These are phyloP conservation scores for Tragelaphus imberbis DNA, from an alignment of 2,113 vertebrate species.

Conservation along the genomic window DNA sequence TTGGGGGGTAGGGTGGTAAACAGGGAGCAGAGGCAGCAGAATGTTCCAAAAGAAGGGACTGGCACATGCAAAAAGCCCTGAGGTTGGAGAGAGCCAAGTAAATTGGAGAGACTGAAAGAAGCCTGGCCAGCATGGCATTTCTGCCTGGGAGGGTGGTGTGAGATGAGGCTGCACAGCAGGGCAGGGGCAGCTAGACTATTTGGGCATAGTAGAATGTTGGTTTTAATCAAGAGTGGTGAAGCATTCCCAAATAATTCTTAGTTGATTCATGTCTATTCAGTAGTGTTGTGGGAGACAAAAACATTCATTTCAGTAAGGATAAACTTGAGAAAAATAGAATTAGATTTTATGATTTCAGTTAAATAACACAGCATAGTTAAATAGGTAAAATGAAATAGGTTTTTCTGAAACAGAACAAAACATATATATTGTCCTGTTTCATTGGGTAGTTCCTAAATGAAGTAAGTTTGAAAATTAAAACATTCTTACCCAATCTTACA, in stretches of 20 bases:
- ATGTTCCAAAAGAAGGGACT: not conserved
- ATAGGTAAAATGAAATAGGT: not conserved
- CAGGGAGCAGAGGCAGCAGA: not conserved
- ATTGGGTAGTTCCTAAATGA: not conserved
- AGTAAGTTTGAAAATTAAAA: not conserved
- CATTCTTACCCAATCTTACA: not conserved
- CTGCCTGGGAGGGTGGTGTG: not conserved
- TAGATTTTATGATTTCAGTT: not conserved
- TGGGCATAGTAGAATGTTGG: no score
- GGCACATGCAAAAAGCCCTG: not conserved
- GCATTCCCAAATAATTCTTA: not conserved
- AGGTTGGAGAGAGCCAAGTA: not conserved
- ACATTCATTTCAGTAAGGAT: not conserved
- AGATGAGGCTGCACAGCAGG: not conserved
- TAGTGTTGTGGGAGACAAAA: not conserved
- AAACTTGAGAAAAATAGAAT: slow-evolving; percentile 20
- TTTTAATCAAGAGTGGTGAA: not conserved
- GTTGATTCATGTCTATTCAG: not conserved
- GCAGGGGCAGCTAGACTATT: not conserved
- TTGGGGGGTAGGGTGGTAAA: not conserved
- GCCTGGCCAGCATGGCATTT: not conserved
- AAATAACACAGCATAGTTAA: not conserved
- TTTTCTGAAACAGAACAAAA: slow-evolving; percentile 7
- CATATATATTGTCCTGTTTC: not conserved
- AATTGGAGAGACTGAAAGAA: not conserved